phyloP scores from a whole-genome alignment of 2,888 invertebrate species.

The Chydorus sphaericus region DNA sequence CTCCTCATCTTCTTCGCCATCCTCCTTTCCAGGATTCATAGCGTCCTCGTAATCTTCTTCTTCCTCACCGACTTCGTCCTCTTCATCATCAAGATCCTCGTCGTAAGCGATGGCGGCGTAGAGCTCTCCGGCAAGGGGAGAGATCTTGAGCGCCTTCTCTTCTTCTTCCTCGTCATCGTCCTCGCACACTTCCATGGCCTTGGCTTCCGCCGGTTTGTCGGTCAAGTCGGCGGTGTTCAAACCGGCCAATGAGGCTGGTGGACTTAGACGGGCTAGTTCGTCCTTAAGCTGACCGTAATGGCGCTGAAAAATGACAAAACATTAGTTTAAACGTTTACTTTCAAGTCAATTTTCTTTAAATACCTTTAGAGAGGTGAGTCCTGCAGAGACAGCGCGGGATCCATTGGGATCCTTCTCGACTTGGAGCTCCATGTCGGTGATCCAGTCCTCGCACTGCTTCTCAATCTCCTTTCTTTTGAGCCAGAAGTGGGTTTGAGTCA shows the following conservation, averaged over 20 bases:
- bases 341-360: slow-evolving; percentile 9
- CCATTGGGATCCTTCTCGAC: slow-evolving; percentile 57
- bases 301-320: slow-evolving; percentile 39
- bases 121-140: neutral
- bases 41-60: neutral
- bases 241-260: slow-evolving; percentile 49
- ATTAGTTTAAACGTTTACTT: neutral
- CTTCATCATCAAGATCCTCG: neutral
- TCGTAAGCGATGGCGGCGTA: neutral
- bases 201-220: neutral
- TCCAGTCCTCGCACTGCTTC: slow-evolving; percentile 78
- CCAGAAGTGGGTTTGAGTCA: slow-evolving; percentile 88
- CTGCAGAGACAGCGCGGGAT: slow-evolving; percentile 17
- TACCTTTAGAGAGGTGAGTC: slow-evolving; percentile 23
- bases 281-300: slow-evolving; percentile 71
- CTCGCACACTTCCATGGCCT: neutral
- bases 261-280: slow-evolving; percentile 66
- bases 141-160: neutral
- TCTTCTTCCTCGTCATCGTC: neutral
- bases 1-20: neutral
- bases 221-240: neutral
- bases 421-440: slow-evolving; percentile 67
- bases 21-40: neutral
- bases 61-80: neutral
- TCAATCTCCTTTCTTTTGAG: slow-evolving; percentile 80